These are phyloP conservation scores for Eulacestoma nigropectus DNA, from an alignment of 2,113 vertebrate genomes.

Conservation along the genomic window DNA sequence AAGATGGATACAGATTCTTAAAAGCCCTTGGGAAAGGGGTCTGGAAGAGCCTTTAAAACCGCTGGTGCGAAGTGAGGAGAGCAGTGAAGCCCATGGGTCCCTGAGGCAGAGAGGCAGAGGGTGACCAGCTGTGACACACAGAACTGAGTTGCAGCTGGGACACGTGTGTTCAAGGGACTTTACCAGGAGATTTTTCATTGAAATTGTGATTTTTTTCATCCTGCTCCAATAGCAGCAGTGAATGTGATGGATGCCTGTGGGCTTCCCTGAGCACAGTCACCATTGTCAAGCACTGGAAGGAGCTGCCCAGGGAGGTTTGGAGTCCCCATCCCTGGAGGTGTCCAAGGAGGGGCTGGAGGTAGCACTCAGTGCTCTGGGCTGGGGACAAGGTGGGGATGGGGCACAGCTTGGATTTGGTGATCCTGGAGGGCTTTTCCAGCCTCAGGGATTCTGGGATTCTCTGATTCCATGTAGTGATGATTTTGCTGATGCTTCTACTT, in stretches of 20 bases:
- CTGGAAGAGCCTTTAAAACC: not conserved
- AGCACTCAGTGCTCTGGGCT: not conserved
- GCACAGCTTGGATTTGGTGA: rapidly evolving
- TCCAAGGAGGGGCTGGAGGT: not conserved
- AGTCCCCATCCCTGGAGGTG: not conserved
- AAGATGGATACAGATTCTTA: not conserved
- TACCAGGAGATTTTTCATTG: not conserved
- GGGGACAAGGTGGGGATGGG: not conserved
- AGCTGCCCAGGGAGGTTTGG: not conserved
- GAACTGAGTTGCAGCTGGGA: not conserved
- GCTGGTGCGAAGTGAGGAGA: not conserved
- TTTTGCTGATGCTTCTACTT: not conserved
- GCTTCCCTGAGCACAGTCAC: not conserved
- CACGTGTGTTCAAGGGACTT: not conserved
- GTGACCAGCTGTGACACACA: not conserved
- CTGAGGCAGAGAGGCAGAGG: not conserved
- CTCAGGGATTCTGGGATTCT: not conserved
- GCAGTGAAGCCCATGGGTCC: not conserved
- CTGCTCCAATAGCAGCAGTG: not conserved
- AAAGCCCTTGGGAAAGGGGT: not conserved
- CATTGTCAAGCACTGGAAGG: not conserved
- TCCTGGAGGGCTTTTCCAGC: not conserved
- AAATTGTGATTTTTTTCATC: not conserved
- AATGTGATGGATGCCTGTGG: not conserved
- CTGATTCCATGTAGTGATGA: not conserved